Base-by-base conservation (phyloP, 1,140 invertebrate species). In the Euschistus heros region DNA sequence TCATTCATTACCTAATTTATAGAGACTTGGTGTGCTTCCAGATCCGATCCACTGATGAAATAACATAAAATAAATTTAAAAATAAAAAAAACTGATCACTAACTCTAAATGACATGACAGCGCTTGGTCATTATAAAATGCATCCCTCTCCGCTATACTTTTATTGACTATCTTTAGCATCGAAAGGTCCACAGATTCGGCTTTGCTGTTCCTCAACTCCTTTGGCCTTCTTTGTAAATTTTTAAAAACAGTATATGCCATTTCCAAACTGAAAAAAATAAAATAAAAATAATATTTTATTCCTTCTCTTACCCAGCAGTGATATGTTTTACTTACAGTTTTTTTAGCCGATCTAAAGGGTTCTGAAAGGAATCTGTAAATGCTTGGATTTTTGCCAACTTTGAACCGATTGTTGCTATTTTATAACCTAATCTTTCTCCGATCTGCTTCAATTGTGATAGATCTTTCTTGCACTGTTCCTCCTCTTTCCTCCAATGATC, bases 181-280 rank as follows among this genome's bases (percentile, higher is more conserved):
- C 7, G 47, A 50, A 20, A 50, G 22, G 47, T 59, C 55, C 3
- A 59, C 55, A 4, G 26, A 59, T 7, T 26, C 22, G 4, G 24
- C 22, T 27, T 59, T 59, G 4, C 24, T 27, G 17, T 59, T 24
- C 15, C 24, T 59, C 24, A 33, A 5, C 17, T 26, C 55, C 14
- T 59, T 59, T 59, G 55, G 55, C 24, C 26, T 27, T n/a, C 55
- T 26, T n/a, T 33, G 55, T 27, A 59, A 33, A 33, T 59, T 27
- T n/a, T 59, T 33, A 27, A 24, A 59, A 27, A 33, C 30, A 27
- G 17, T 27, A 26, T 59, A 33, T 27, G 24, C 18, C 22, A 59
- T 33, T 27, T 59, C 55, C 22, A 27, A 7, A 5, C 55, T 59
- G 17, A 26, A 59, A 27, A 4, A 59, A 24, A 13, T 13, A 18